Base-by-base conservation (phyloP, 2,797 vertebrate species). In the Basileuterus tristriatus region DNA sequence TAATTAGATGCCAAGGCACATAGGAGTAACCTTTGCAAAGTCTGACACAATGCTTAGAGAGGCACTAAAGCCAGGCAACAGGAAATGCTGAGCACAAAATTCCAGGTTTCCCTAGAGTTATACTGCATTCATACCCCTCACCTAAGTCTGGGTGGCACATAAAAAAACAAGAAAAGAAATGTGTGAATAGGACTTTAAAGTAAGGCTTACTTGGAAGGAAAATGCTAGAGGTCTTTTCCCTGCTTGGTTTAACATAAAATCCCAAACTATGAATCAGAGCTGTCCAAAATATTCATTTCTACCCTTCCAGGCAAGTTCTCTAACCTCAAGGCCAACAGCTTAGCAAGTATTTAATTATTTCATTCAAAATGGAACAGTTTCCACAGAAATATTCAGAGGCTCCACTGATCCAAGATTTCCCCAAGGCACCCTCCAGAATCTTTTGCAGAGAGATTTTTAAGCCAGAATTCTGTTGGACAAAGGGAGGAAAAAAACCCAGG, bases 311-410 rank as follows among this genome's bases (percentile, higher is more conserved):
- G 32, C 83, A 88, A 90, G 36, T 72, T 92, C 74, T 39, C 58
- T 68, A 92, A 88, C 30, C 62, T 90, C 86, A 93, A 86, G 77
- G 46, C 60, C 64, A 78, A 70, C 22, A 74, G 12, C 36, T 93
- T 86, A 88, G 67, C 37, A 78, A 88, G 32, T 58, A 86, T 86
- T 91, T 74, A 91, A 85, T 89, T 80, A 64, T 68, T 95, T 85
- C 6, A 64, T 93, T 95, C 41, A 52, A 90, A 96, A 93, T 46
- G 24, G 71, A 94, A 87, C 22, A 39, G 7, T 90, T 94, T 96
- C 55, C 41, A 50, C 69, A 46, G 34, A 90, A 90, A 41, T 46
- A 86, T 43, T 81, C 3, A 2, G 65, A 94, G 80, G 14, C 6
- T 75, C 0, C 32, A 83, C 39, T 83, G 72, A 83, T 78, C 46